Evolutionary conservation across 2,113 vertebrate species (phyloP), one percentile per base, ranked within the genome.

Genomic region (Opisthocomus hoazin): DNA sequence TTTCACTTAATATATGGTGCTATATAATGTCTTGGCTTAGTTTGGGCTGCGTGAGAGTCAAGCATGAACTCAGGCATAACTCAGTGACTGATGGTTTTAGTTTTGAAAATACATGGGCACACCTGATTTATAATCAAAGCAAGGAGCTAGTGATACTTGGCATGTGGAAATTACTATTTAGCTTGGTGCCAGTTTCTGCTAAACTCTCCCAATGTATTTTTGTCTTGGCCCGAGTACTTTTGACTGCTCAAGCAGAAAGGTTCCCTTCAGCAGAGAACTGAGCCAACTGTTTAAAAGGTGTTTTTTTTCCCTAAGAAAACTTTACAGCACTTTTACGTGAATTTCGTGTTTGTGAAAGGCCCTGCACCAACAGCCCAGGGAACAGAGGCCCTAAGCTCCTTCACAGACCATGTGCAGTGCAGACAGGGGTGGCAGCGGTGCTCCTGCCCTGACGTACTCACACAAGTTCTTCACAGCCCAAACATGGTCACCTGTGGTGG

Each of bases 281-380:
- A 90, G 37, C 71, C 84, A 89, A 78, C 53, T 5, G 22, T 93
- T 93, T 84, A 95, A 90, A 90, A 74, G 29, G 90, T 95, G 88
- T 12, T 84, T 96, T 88, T 88, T 96, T 94, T 60, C 94, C 90
- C 80, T 90, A 96, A 96, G 96, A 96, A 97, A 96, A 94, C 12
- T 92, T 95, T 84, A 92, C 36, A 78, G 43, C 57, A 78, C 34
- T 93, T 93, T 56, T 37, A 87, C 1, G 2, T 71, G 80, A 89
- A 93, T 87, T 63, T 75, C 68, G 83, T 54, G 83, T 82, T 95
- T 43, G 34, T 91, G 92, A 94, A 78, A 94, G 80, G 50, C 32
- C 39, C 48, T 69, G 39, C 27, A 45, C 34, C 92, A 90, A 89
- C 90, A 94, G 73, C 73, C 48, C 27, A 32, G 36, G 56, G 53